Conservation (phyloP, 2,888 invertebrate genomes). For the Thera obeliscata region DNA sequence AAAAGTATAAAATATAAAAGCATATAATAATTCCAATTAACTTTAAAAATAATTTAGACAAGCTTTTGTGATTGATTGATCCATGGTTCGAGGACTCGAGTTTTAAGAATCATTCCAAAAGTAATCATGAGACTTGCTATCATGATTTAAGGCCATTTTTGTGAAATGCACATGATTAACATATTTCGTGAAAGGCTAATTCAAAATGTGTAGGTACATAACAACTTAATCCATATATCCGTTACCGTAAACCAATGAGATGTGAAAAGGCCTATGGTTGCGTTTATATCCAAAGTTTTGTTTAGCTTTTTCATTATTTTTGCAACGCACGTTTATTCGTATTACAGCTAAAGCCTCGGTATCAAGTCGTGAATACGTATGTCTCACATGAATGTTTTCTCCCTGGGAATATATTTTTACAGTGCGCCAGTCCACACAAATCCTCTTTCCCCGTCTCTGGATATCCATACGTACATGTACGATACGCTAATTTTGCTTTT, state of each 20-base stretch:
- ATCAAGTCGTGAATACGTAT: conserved; percentile 55
- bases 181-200: too few species aligned
- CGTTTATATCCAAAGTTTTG: conserved; percentile 45
- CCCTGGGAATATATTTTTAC: conserved; percentile 57
- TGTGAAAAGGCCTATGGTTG: conserved; percentile 5
- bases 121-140: too few species aligned
- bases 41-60: too few species aligned
- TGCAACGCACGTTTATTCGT: conserved; percentile 34
- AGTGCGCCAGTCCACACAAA: conserved; percentile 53
- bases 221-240: too few species aligned
- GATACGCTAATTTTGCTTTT: conserved; percentile 66
- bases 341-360: conserved; percentile 37
- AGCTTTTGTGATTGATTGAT: too few species aligned
- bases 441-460: conserved; percentile 51
- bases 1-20: too few species aligned
- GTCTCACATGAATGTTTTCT: conserved; percentile 53
- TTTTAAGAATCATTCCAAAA: too few species aligned
- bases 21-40: too few species aligned
- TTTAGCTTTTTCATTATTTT: conserved; percentile 42
- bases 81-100: too few species aligned
- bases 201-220: too few species aligned
- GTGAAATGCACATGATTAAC: too few species aligned
- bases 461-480: conserved; percentile 53
- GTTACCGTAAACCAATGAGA: not conserved
- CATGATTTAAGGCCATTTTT: too few species aligned